Evolutionary conservation across 2,888 invertebrate species (phyloP), one percentile per base, ranked within the genome.

Genomic region (Lasioglossum leucozonium): DNA sequence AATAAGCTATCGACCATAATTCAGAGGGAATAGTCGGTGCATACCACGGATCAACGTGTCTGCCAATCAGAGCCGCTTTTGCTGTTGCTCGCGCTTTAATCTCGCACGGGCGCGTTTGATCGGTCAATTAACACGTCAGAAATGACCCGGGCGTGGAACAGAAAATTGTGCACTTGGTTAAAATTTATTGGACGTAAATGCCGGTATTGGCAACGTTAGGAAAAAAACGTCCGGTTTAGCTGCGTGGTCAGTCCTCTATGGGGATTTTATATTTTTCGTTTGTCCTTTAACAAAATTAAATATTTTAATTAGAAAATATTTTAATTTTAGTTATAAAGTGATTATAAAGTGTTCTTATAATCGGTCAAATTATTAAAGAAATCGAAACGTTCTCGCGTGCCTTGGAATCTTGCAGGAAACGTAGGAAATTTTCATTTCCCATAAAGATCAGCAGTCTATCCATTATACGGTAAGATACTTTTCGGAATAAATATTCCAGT

Each of bases 111-210:
- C 30, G 51, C 13, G 58, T 22, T 30, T 40, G 69, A 72, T 72
- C 34, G 72, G 40, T 44, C 42, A 34, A 65, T 83, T 81, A 83
- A 81, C 76, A 34, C 72, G 37, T 72, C 55, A 18, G 26, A 3
- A 44, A 67, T 62, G 65, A 55, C 65, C 51, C 13, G 16, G 13
- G 11, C 26, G 37, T 22, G 30, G 42, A 42, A 75, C 13, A 40
- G 42, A 4, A 8, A 34, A 51, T 65, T 65, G 65, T 22, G 8
- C 51, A 22, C 8, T 8, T 51, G 8, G 51, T 4, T 51, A 22
- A 51, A 51, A 51, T 10, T 51, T 51, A 51, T 51, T 51, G 51
- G 8, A 10, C 22, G 22, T 51, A 22, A 22, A 51, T 51, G 8
- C 2, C 51, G 8, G 6, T 8, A 22, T 51, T 51, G 51, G 51